Base-by-base conservation (phyloP, 1,140 invertebrate species). In the Frieseomelitta varia region DNA sequence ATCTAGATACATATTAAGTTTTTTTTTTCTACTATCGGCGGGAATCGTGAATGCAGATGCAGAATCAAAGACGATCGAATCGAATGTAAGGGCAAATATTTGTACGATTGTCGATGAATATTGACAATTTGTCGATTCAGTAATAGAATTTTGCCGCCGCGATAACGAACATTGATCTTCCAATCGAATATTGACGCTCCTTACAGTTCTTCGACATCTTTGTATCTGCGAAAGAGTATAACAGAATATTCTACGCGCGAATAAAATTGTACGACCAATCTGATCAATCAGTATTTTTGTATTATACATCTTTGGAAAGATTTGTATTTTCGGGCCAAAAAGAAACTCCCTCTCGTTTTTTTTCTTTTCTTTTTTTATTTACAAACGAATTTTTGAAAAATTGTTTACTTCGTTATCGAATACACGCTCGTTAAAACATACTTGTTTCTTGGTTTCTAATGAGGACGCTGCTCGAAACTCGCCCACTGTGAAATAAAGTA, bases 251-350 rank as follows among this genome's bases (percentile, higher is more conserved):
- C n/a, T 24, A 39, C 39, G 39, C 24, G 6, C 17, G 56, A 51
- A 30, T 63, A 55, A 53, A 51, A 39, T 73, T 53, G 55, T 47
- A 1, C 21, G 21, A 27, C 14, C 58, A 65, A 56, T 17, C 15
- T 77, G 34, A 58, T 65, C 39, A 30, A 83, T 30, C 14, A 47
- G 21, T 83, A 83, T 83, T 83, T 83, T 83, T 83, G 24, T 78
- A 83, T 47, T 47, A 27, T 61, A 68, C 34, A 67, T 78, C 77
- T 77, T 77, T 30, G 17, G 51, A 76, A 34, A 30, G 21, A 75
- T 53, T 6, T 34, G 14, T 71, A 80, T 80, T 58, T 61, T 27
- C n/a, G 2, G 53, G 19, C 6, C 3, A 68, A 17, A 30, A 27
- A 12, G 10, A n/a, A 65, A 30, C 17, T 6, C 30, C 47, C 30